These are phyloP conservation scores for Netelia inedita DNA, from an alignment of 2,888 invertebrate genomes.

Conservation along the genomic window DNA sequence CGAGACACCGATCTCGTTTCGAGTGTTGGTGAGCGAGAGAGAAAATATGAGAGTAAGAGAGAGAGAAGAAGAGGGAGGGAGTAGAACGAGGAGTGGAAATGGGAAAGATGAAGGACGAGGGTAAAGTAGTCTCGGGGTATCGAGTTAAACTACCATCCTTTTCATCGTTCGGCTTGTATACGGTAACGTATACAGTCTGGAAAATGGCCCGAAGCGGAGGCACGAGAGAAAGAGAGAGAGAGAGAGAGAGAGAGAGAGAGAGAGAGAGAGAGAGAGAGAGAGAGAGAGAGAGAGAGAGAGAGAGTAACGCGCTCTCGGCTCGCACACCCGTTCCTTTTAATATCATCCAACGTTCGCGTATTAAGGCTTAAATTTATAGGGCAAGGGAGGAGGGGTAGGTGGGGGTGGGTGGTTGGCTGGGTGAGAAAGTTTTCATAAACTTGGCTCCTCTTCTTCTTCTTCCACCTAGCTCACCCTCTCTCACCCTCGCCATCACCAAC, in stretches of 20 bases:
- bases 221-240: constrained; percentile 8
- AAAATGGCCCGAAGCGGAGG: constrained; percentile 60
- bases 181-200: constrained; percentile 48
- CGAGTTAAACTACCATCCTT: constrained; percentile 63
- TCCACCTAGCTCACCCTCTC: not conserved
- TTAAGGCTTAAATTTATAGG: constrained; percentile 80
- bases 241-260: no score
- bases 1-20: constrained; percentile 16
- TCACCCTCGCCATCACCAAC: not conserved
- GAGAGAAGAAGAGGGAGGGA: constrained; percentile 67
- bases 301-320: constrained; percentile 51
- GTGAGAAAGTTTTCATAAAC: constrained; percentile 77
- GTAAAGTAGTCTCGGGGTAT: constrained; percentile 58
- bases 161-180: constrained; percentile 60
- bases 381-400: constrained; percentile 68
- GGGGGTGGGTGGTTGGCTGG: constrained; percentile 71
- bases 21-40: constrained; percentile 1
- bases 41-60: constrained; percentile 61
- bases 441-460: constrained; percentile 70
- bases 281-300: no score
- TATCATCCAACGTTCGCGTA: constrained; percentile 75
- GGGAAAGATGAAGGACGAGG: constrained; percentile 55
- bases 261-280: not conserved
- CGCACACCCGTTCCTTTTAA: constrained; percentile 71
- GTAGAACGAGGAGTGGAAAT: constrained; percentile 45